Percentiles rank a stretch among this genome's conserved stretches.
These are phyloP conservation scores for Apamea epomidion DNA, from an alignment of 2,888 invertebrate species.

Conservation along the genomic window DNA sequence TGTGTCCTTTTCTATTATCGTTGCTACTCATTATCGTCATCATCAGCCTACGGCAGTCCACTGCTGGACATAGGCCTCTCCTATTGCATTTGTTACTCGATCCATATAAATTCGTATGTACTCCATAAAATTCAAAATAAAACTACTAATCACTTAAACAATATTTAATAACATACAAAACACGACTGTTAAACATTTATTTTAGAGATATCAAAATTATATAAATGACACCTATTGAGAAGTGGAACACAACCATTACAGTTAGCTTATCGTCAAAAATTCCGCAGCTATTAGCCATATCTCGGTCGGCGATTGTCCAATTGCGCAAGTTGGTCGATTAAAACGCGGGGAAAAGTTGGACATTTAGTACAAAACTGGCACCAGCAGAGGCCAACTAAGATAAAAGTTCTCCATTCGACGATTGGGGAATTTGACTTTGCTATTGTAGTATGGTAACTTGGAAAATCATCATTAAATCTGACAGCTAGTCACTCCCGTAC, in stretches of 20 bases:
- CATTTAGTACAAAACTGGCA: conserved; percentile 74
- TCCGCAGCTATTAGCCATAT: conserved; percentile 77
- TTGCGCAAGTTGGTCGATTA: conserved; percentile 83
- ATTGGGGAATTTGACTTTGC: conserved; percentile 57
- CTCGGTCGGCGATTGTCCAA: conserved; percentile 78
- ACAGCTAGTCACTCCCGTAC: conserved; percentile 76
- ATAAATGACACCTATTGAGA: conserved; percentile 59
- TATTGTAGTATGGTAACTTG: conserved; percentile 35
- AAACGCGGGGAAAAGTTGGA: conserved; percentile 75
- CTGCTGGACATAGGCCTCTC: neutral
- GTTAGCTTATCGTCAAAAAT: conserved; percentile 76
- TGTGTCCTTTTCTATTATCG: neutral
- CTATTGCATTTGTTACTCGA: neutral
- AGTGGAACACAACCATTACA: conserved; percentile 62
- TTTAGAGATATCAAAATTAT: conserved; percentile 53
- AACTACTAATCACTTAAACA: conserved; percentile 10
- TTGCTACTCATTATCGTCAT: neutral
- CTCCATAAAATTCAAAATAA: conserved; percentile 10
- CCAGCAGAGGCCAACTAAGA: conserved; percentile 73
- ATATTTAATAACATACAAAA: conserved; percentile 41
- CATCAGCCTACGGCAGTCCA: too few relatives aligned
- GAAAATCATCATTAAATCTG: conserved; percentile 57
- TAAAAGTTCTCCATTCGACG: conserved; percentile 77
- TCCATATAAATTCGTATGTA: neutral
- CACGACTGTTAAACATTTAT: conserved; percentile 32